These are phyloP conservation scores for Laterallus jamaicensis DNA, from an alignment of 2,113 vertebrate genomes.

Conservation along the genomic window DNA sequence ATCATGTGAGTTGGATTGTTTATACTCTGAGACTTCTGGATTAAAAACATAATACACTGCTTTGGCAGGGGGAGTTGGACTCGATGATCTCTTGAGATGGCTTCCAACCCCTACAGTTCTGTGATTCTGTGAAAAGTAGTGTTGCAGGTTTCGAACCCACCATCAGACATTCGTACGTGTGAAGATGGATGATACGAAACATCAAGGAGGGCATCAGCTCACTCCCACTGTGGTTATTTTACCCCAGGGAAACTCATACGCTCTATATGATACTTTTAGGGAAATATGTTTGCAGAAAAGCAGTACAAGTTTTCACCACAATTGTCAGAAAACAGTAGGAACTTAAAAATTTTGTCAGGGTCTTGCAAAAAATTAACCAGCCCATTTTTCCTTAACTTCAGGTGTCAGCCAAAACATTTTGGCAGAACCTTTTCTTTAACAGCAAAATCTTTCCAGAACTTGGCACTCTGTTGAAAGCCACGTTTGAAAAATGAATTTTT, in stretches of 20 bases:
- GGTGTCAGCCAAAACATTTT: not conserved
- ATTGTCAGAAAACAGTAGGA: not conserved
- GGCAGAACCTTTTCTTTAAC: not conserved
- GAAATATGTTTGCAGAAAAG: not conserved
- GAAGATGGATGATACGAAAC: not conserved
- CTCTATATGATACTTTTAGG: fast-evolving
- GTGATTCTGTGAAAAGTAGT: not conserved
- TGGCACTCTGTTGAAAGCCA: not conserved
- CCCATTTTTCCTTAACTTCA: not conserved
- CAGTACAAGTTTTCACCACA: not conserved
- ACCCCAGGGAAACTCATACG: not conserved
- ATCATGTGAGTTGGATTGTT: not conserved
- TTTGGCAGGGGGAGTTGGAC: no score
- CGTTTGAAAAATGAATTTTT: not conserved
- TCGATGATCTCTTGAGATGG: no score
- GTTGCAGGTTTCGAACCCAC: not conserved
- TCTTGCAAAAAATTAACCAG: not conserved
- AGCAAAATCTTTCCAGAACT: not conserved
- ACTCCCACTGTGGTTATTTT: not conserved
- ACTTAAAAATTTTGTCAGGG: not conserved
- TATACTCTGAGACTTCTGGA: not conserved
- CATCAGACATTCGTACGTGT: fast-evolving
- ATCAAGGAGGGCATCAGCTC: not conserved
- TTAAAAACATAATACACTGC: not conserved
- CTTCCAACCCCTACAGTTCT: no score